Evolutionary conservation across 2,888 invertebrate species (phyloP).

Genomic region (Drosophila peninsularis): DNA sequence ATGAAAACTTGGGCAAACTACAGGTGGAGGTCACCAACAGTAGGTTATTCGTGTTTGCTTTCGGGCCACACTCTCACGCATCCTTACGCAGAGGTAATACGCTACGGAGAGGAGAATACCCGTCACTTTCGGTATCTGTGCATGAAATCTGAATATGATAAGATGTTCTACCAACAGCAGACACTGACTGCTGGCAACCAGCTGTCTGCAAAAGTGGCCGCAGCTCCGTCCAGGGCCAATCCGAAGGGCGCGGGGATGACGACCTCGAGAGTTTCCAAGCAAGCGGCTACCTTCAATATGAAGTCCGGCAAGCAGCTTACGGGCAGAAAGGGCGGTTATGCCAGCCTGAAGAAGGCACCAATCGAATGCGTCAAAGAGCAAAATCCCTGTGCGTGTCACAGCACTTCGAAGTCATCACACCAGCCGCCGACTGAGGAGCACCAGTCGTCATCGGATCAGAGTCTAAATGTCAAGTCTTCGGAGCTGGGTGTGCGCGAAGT

Average conservation of each 20-base stretch:
- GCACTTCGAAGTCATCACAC: constrained; percentile 42
- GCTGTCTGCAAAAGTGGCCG: constrained; percentile 29
- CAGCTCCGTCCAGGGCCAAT: constrained; percentile 20
- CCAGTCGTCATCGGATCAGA: constrained; percentile 65
- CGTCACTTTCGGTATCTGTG: constrained; percentile 83
- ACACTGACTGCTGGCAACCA: constrained; percentile 56
- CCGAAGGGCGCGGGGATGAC: constrained; percentile 4
- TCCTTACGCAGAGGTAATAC: constrained; percentile 71
- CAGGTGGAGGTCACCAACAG: constrained; percentile 77
- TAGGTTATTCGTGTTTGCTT: constrained; percentile 50
- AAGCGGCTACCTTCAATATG: constrained; percentile 18
- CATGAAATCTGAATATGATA: constrained; percentile 84
- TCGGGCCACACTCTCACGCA: not conserved
- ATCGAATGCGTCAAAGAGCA: constrained; percentile 36
- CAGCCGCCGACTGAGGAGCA: constrained; percentile 38
- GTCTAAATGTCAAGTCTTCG: constrained; percentile 73
- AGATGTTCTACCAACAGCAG: constrained; percentile 84
- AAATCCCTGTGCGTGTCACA: constrained; percentile 59
- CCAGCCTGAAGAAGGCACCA: constrained; percentile 10
- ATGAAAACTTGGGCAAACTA: constrained; percentile 68
- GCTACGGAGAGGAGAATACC: constrained; percentile 83
- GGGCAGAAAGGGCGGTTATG: constrained; percentile 17
- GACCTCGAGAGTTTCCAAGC: constrained; percentile 30
- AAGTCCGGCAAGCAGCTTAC: constrained; percentile 40
- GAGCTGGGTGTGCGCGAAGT: constrained; percentile 77